Evolutionary conservation across 2,113 vertebrate species (phyloP).

Genomic region (Genyomyrus donnyi): DNA sequence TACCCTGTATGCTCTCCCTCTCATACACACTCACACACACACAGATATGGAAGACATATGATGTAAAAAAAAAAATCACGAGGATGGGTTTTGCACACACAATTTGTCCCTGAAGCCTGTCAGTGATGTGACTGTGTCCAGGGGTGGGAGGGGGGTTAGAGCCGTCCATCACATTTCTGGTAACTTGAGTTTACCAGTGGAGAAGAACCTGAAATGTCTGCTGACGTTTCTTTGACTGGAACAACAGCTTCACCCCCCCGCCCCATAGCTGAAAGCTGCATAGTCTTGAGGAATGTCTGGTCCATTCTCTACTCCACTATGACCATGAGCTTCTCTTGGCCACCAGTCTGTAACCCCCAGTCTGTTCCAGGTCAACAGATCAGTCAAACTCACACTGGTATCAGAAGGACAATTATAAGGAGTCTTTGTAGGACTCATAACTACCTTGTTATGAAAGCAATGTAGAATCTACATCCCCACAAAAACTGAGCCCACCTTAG

Average conservation of each 20-base stretch:
- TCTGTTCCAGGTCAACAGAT: neutral
- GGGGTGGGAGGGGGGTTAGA: neutral
- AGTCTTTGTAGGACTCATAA: neutral
- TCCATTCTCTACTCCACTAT: neutral
- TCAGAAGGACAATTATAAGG: neutral
- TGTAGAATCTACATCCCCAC: neutral
- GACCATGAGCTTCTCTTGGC: neutral
- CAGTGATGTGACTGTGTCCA: neutral
- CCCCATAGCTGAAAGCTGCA: neutral
- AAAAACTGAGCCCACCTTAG: neutral
- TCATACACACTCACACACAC: neutral
- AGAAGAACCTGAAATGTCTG: neutral
- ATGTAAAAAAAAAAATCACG: neutral
- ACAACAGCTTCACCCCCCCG: neutral
- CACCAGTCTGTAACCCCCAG: neutral
- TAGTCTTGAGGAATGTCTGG: neutral
- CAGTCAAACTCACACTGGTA: neutral
- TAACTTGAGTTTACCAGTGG: neutral
- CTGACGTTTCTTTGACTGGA: neutral
- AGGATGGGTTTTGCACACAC: neutral
- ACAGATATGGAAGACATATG: neutral
- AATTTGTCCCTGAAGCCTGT: neutral
- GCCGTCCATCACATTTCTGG: neutral
- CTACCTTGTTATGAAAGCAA: neutral
- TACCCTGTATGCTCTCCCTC: neutral